Base-by-base conservation (phyloP, 1,140 invertebrate genomes). In the Drosophila mayri region DNA sequence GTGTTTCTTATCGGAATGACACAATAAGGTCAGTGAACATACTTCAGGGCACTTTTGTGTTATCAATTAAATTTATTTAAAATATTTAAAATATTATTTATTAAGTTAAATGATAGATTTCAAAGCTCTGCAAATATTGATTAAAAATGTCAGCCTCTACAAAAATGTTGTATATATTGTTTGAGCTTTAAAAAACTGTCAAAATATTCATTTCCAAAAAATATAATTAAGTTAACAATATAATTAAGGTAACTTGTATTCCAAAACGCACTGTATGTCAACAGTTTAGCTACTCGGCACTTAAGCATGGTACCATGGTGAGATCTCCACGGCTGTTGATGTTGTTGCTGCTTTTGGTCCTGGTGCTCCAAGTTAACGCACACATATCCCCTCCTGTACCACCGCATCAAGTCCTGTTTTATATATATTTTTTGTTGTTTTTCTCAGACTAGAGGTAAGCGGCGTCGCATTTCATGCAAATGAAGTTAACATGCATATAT, bases 381-480 rank as follows among this genome's bases (percentile, higher is more conserved):
- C 35, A 28, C 20, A 28, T 20, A 1, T 14, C 12, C 40, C 38
- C 32, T 28, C 4, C 25, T 30, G 40, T 52, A 12, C 25, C 12
- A 38, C 6, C 32, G 30, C 16, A 30, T 64, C 32, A 6, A n/a
- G 16, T 30, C 32, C 61, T 63, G 32, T 55, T 52, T 41, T 44
- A 43, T 43, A 47, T 43, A 50, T 50, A 30, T 11, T 14, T 43
- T 40, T 41, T 68, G 47, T 47, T 63, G 35, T 22, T 38, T 25
- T 25, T 55, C 20, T 25, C n/a, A 10, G 9, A 55, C 52, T 25
- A 47, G 59, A 22, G 38, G 57, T 38, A 63, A 81, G 44, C 66
- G 43, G 60, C 67, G 60, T 85, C 57, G 73, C 74, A 78, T 81
- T 85, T 86, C 63, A 85, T 86, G 82, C 83, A 84, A 84, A 84